Percentiles rank a stretch among this genome's conserved stretches.
These are phyloP conservation scores for Gadopsis marmoratus DNA, from an alignment of 2,797 vertebrate genomes.

Conservation along the genomic window DNA sequence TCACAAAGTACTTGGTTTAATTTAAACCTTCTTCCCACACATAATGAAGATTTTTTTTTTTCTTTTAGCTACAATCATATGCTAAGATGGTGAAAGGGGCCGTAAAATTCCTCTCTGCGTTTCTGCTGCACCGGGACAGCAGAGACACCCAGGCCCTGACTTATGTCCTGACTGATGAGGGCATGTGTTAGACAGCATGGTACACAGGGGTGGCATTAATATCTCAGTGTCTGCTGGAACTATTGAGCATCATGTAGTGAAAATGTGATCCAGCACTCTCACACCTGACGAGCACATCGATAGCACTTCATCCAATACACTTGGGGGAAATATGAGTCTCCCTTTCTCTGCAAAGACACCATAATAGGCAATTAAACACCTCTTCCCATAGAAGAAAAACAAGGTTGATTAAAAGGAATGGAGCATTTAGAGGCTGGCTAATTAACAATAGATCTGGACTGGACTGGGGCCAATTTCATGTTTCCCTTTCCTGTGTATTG, in stretches of 20 bases:
- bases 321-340: constrained; percentile 63
- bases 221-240: constrained; percentile 43
- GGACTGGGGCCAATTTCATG: constrained; percentile 23
- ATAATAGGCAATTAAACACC: constrained; percentile 75
- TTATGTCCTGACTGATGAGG: constrained; percentile 13
- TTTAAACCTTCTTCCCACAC: constrained; percentile 6
- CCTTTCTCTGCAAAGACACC: constrained; percentile 49
- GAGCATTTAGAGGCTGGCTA: constrained; percentile 56
- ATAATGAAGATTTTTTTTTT: not conserved
- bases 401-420: constrained; percentile 62
- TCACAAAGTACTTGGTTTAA: constrained; percentile 15
- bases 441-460: constrained; percentile 58
- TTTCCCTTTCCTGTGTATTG: constrained; percentile 45
- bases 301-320: constrained; percentile 66
- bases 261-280: constrained; percentile 64
- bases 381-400: constrained; percentile 64
- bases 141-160: not conserved
- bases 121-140: constrained; percentile 3
- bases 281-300: constrained; percentile 44
- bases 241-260: constrained; percentile 63
- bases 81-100: not conserved
- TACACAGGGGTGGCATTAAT: constrained; percentile 58
- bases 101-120: not conserved
- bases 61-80: not conserved
- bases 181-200: constrained; percentile 20